Evolutionary conservation across 1,140 invertebrate species (phyloP), one percentile per base, ranked within the genome.

Genomic region (Hesperophylax magnus): DNA sequence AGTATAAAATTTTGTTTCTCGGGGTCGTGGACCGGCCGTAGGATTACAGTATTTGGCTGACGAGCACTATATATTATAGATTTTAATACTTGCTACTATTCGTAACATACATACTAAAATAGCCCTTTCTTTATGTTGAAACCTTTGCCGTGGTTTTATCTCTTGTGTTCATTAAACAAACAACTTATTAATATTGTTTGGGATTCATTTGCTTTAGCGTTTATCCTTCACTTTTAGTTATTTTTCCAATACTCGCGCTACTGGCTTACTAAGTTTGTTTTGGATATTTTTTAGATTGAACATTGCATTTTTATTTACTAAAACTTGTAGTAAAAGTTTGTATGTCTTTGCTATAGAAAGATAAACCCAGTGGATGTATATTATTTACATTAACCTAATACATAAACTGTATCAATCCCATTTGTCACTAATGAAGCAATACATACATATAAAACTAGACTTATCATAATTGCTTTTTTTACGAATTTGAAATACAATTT

Each of bases 381-480:
- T 79, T 77, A 60, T 56, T 83, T 82, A 78, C 77, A 56, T 76
- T 82, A 76, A 56, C 22, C 58, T 47, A 34, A 39, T 80, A 47
- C 18, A 77, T 83, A 54, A 81, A 81, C 76, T 83, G 78, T 83
- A 81, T 83, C 82, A 83, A 78, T 69, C 54, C 54, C 63, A 81
- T 83, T 81, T 81, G 75, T 83, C 82, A 83, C 82, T 81, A 81
- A 83, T 83, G 77, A 83, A 83, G 82, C 82, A 83, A 83, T 83
- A 83, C 74, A 83, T 83, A 83, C 72, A 83, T 81, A 81, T 83
- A 79, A 79, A 81, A 81, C 82, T 83, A 83, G 80, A 79, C 61
- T 83, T 83, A 81, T 83, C 79, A 83, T 79, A 83, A 81, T 81
- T 81, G 79, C 80, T 83, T 83, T 83, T 82, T 83, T 81, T 81